Conservation (phyloP, 23 tunicate genomes). For the Halocynthia roretzi region DNA sequence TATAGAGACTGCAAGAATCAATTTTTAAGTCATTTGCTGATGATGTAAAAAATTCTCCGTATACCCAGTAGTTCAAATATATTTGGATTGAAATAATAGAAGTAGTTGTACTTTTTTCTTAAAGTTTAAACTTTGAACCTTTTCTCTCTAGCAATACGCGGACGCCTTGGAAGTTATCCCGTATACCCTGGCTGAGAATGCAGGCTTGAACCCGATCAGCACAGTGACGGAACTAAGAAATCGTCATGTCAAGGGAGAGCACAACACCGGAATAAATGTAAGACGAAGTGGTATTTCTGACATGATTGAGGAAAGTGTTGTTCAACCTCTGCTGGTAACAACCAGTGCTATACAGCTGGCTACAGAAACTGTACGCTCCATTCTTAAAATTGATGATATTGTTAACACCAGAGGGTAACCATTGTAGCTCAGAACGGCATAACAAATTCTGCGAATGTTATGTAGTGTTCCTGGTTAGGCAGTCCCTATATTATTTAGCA, state of each 20-base stretch:
- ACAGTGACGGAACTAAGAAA: conserved; percentile 94
- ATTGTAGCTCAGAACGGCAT: no score
- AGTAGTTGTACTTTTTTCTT: no score
- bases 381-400: conserved; percentile 96
- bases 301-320: conserved; percentile 91
- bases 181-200: conserved; percentile 93
- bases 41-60: no score
- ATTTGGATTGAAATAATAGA: no score
- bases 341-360: conserved; percentile 88
- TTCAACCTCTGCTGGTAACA: conserved; percentile 92
- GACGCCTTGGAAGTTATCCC: conserved; percentile 95
- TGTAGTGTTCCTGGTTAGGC: no score
- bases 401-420: conserved; percentile 55
- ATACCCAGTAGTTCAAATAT: no score
- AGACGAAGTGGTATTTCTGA: conserved; percentile 88
- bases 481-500: no score
- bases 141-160: conserved; percentile 69
- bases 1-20: no score
- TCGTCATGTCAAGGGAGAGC: conserved; percentile 89
- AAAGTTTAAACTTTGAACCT: not conserved
- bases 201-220: conserved; percentile 88
- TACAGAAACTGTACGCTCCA: conserved; percentile 97
- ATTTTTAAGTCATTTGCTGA: no score
- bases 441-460: no score
- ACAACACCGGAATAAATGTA: conserved; percentile 63